Evolutionary conservation across 2,888 invertebrate genomes (phyloP).

Genomic region (Horisme vitalbata): DNA sequence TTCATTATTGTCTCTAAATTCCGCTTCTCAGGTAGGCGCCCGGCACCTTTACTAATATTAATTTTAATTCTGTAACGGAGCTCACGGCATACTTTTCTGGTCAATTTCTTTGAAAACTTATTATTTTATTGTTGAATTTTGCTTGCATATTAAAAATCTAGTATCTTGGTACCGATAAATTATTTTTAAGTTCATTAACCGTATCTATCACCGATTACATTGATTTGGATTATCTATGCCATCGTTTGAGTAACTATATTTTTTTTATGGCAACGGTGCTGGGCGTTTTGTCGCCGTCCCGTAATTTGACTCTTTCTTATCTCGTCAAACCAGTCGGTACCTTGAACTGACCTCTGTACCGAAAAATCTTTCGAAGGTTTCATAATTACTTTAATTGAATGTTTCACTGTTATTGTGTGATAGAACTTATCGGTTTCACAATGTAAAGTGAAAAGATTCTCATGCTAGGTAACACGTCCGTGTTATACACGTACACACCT

Average conservation of each 20-base stretch:
- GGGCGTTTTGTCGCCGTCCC: slow-evolving; percentile 38
- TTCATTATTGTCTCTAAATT: slow-evolving; percentile 45
- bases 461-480: no score
- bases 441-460: not conserved
- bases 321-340: slow-evolving; percentile 46
- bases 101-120: slow-evolving; percentile 14
- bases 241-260: slow-evolving; percentile 36
- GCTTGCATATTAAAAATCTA: not conserved
- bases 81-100: slow-evolving; percentile 24
- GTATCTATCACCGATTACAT: slow-evolving; percentile 6
- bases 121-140: slow-evolving; percentile 3
- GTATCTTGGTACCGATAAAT: no score
- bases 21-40: slow-evolving; percentile 47
- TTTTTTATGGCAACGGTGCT: slow-evolving; percentile 41
- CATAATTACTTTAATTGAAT: slow-evolving; percentile 24
- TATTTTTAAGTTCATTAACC: no score
- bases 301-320: slow-evolving; percentile 57
- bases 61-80: slow-evolving; percentile 36
- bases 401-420: slow-evolving; percentile 10
- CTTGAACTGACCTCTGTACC: slow-evolving; percentile 47
- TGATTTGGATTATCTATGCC: slow-evolving; percentile 43
- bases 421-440: slow-evolving; percentile 11
- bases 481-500: no score
- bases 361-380: slow-evolving; percentile 38
- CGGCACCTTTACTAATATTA: slow-evolving; percentile 32